Evolutionary conservation across 2,888 invertebrate genomes (phyloP), one percentile per base, ranked within the genome.

Genomic region (Cyrtodaria siliqua): DNA sequence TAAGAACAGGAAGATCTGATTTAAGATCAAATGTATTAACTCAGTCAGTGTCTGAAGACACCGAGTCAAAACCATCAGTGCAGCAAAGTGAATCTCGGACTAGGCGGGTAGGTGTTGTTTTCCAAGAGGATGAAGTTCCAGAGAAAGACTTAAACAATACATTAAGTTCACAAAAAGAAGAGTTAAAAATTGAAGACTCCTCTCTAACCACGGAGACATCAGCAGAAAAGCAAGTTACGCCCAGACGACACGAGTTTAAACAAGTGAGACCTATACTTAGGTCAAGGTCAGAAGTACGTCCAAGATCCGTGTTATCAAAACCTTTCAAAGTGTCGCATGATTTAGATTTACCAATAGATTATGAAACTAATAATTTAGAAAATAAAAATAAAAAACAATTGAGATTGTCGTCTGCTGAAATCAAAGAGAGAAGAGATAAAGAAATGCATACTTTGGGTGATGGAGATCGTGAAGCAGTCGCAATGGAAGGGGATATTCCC

Each of bases 301-400:
- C 68, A 6, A 67, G 62, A 33, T 42, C 56, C 24, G 68, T 68
- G 33, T 33, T 53, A 2, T 38, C n/a, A 24, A 44, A 63, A 62
- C 79, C 79, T 20, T 47, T 80, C 27, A 80, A 68, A 66, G 79
- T 71, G n/a, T 76, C 62, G 16, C 79, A 80, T 66, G 72, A 76
- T 33, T 53, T 80, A 24, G 33, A 33, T 12, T 8, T 33, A 33
- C 33, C 33, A 33, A n/a, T n/a, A n/a, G 33, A 33, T 33, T 33
- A 33, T 33, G 33, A 33, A 33, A 53, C 63, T 33, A 68, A 64
- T 44, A 71, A 74, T 42, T 56, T 74, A 67, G 73, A 74, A 26
- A 55, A 47, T 33, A 24, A 16, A 16, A 44, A 20, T 3, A 12
- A 8, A 12, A 16, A 38, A 38, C 9, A 12, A 12, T 12, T 38